Evolutionary conservation across 2,888 invertebrate species (phyloP), one percentile per base, ranked within the genome.

Genomic region (Drosophila emarginata): DNA sequence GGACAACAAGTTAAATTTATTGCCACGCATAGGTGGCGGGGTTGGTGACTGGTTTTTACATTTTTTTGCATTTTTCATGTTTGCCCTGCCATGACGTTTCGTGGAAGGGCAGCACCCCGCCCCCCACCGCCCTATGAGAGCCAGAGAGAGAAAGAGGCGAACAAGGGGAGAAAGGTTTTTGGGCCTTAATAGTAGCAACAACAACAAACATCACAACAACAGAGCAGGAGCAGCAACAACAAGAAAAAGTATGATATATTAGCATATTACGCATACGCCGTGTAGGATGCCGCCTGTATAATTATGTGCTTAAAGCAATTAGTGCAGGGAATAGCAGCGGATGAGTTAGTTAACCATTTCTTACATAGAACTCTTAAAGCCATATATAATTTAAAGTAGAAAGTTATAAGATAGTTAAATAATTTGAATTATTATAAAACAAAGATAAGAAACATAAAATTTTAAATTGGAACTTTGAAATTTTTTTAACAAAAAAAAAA

Each of bases 51-150:
- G 76, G 54, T 54, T 54, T 54, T 54, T 54, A 54, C 32, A 54
- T 54, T 68, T 78, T 78, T 78, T 77, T 78, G 64, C 78, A 79
- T 79, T 78, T 79, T 80, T 80, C 81, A 79, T 80, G 79, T 80
- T 80, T 68, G 62, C 68, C 72, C 60, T 76, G 76, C 69, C 78
- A 80, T 78, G 72, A 78, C 80, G 78, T 64, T 69, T 50, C 56
- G 5, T n/a, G 66, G 26, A 21, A 45, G 12, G 23, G 57, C n/a
- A n/a, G n/a, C n/a, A n/a, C n/a, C n/a, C n/a, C n/a, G n/a, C n/a
- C n/a, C n/a, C n/a, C n/a, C n/a, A n/a, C n/a, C n/a, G n/a, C n/a
- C n/a, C n/a, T n/a, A n/a, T n/a, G n/a, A n/a, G n/a, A n/a, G n/a
- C n/a, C n/a, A 4, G 40, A 15, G 45, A 1, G 28, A 14, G 45